Base-by-base conservation (phyloP, 1,140 invertebrate species). In the Laodelphax striatellus region DNA sequence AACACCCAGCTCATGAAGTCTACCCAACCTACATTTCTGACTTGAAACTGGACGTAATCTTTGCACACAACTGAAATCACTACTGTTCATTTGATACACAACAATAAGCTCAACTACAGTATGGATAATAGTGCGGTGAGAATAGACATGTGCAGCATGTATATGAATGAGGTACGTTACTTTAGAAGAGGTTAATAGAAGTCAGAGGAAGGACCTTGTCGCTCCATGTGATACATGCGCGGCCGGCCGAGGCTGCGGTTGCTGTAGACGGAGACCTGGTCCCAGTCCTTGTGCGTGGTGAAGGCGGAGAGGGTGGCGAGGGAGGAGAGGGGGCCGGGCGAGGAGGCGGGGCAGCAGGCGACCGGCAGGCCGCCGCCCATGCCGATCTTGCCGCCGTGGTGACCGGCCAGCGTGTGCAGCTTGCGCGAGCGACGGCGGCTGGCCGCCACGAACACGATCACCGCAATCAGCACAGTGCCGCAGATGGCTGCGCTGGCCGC, bases 401-500 rank as follows among this genome's bases (percentile, higher is more conserved):
- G 82, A 58, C 79, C 75, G 43, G 86, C 83, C 28, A 87, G 69
- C 6, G 85, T 83, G 67, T 88, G 87, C 52, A 90, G 76, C 66
- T 88, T 88, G 34, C 85, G 78, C 0, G 84, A 62, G 2, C 68
- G 54, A 62, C 68, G 73, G 59, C 86, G 78, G 64, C 86, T 89
- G 14, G 90, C 89, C 34, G 88, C 88, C 31, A 93, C 83, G 70
- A 94, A 93, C 56, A 94, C 82, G 56, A 94, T 83, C 10, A 89
- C 85, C 1, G 89, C 91, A 28, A 94, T 82, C 42, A 94, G 85
- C 62, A 95, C 91, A 21, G 90, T 92, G n/a, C 87, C 88, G 71
- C 88, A 94, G 67, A 94, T 92, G n/a, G 90, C 90, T 9, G 91
- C 91, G 67, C 88, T 92, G 1, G 91, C 91, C 11, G 87, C 91